Evolutionary conservation across 1,140 invertebrate species (phyloP).

Genomic region (Drosophila subobscura): DNA sequence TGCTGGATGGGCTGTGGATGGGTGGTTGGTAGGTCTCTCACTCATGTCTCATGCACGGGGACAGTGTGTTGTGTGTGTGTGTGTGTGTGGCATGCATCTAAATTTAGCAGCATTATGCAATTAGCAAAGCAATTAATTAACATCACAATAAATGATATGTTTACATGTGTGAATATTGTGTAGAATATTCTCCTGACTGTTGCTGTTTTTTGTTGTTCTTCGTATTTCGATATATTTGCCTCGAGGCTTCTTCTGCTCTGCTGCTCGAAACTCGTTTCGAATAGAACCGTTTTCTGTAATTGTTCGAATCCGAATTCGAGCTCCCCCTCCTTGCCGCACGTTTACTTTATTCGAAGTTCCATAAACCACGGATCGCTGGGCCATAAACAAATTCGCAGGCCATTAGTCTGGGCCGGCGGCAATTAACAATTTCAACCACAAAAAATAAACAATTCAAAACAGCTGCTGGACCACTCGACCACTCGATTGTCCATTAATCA

Average conservation of each 20-base stretch:
- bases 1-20: too few relatives aligned
- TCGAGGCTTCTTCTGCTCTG: background rate
- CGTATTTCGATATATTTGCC: constrained; percentile 12
- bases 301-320: background rate
- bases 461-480: too few relatives aligned
- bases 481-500: too few relatives aligned
- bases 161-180: background rate
- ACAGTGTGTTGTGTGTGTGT: constrained; percentile 17
- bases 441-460: constrained; percentile 40
- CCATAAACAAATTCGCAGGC: constrained; percentile 55
- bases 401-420: constrained; percentile 28
- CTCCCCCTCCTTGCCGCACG: too few relatives aligned
- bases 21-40: constrained; percentile 23
- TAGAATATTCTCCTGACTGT: too few relatives aligned
- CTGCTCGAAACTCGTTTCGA: background rate
- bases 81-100: constrained; percentile 61
- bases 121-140: constrained; percentile 68
- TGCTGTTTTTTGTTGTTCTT: constrained; percentile 1
- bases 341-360: constrained; percentile 27
- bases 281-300: constrained; percentile 6
- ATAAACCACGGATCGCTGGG: constrained; percentile 71
- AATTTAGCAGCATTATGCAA: constrained; percentile 60
- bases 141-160: constrained; percentile 51
- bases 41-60: constrained; percentile 14
- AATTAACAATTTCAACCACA: constrained; percentile 39